Conservation (phyloP, 2,113 vertebrate species). For the Herpetotheres cachinnans region DNA sequence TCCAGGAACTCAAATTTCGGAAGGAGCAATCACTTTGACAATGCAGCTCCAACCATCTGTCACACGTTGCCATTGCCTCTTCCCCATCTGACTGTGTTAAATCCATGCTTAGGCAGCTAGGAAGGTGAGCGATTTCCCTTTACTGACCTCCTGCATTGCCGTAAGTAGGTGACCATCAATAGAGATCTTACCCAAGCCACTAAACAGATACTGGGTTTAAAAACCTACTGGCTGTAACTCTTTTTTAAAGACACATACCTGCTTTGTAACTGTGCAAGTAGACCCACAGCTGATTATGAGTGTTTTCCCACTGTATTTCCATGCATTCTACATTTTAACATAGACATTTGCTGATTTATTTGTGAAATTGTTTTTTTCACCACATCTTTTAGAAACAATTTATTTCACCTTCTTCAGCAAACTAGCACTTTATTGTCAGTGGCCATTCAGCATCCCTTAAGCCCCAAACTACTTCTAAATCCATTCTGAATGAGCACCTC, state of each 20-base stretch:
- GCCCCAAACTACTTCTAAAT: neutral
- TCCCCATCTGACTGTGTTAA: neutral
- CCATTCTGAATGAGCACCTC: neutral
- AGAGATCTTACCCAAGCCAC: neutral
- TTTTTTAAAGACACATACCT: neutral
- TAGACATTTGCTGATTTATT: neutral
- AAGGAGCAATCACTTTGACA: neutral
- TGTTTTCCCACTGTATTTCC: neutral
- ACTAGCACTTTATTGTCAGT: neutral
- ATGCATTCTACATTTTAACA: neutral
- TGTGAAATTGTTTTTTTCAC: neutral
- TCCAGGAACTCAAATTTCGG: neutral
- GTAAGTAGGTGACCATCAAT: neutral
- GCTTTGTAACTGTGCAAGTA: neutral
- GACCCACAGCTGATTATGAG: neutral
- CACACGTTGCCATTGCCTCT: neutral
- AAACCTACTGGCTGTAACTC: neutral
- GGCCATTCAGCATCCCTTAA: neutral
- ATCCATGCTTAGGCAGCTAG: neutral
- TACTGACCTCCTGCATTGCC: neutral
- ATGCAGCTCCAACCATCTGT: neutral
- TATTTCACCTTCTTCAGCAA: neutral
- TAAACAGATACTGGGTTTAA: neutral
- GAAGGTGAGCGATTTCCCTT: neutral
- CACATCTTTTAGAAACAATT: neutral